These are phyloP conservation scores for Ichneumoninae sp. DNA, from an alignment of 2,888 invertebrate genomes.

Conservation along the genomic window DNA sequence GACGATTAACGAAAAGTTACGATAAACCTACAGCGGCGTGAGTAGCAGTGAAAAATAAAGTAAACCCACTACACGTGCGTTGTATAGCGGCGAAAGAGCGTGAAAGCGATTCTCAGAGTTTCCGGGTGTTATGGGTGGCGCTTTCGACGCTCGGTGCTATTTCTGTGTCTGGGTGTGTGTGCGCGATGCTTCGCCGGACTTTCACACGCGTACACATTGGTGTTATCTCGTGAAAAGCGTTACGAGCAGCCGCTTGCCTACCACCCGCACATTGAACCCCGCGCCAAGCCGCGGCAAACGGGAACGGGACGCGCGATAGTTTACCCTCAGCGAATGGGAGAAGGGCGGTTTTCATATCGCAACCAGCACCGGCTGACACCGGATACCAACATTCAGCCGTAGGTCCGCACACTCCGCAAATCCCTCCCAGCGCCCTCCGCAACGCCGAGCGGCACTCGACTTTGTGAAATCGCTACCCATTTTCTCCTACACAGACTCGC, in stretches of 20 bases:
- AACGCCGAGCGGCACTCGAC: conserved; percentile 35
- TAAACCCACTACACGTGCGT: conserved; percentile 28
- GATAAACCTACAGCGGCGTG: conserved; percentile 50
- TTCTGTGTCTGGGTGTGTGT: conserved; percentile 10
- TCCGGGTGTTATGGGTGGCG: conserved; percentile 50
- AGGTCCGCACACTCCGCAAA: conserved; percentile 18
- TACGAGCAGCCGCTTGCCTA: conserved; percentile 50
- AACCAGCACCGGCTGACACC: conserved; percentile 54
- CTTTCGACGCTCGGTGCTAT: conserved; percentile 51
- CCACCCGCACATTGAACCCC: conserved; percentile 26
- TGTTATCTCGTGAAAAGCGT: conserved; percentile 66
- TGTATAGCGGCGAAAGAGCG: conserved; percentile 36
- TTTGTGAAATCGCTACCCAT: conserved; percentile 46
- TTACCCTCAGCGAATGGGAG: conserved; percentile 51
- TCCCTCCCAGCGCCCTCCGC: background rate
- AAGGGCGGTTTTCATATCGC: conserved; percentile 62
- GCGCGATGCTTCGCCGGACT: conserved; percentile 40
- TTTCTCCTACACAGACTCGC: conserved; percentile 9
- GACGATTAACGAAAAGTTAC: conserved; percentile 59
- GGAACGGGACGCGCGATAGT: conserved; percentile 44
- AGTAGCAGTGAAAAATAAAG: conserved; percentile 48
- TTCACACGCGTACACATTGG: conserved; percentile 51
- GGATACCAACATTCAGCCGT: conserved; percentile 50
- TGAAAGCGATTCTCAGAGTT: conserved; percentile 57
- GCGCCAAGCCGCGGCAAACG: conserved; percentile 3